phyloP scores from a whole-genome alignment of 2,113 vertebrate species.

The Mesembrinibis cayennensis region DNA sequence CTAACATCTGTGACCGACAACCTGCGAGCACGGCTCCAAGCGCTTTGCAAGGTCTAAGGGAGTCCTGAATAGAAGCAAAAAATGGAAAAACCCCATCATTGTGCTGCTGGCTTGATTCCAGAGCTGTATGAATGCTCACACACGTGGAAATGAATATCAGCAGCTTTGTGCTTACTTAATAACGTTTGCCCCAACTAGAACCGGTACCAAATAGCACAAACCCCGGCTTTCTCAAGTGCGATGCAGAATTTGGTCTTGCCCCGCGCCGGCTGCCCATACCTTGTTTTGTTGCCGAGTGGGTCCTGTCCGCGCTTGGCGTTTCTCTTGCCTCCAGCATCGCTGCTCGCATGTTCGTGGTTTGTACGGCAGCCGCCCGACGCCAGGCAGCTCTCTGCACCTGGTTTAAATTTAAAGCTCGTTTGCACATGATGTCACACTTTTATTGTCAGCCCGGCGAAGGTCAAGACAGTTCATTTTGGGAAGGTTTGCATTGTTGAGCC shows the following conservation, averaged over 20 bases:
- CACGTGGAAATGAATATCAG: accelerated
- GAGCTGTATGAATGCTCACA: not conserved
- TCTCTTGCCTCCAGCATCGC: conserved; percentile 14
- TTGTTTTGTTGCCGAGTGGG: not conserved
- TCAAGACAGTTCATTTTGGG: conserved; percentile 72
- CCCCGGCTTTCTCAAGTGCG: not conserved
- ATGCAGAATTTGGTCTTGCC: conserved; percentile 1
- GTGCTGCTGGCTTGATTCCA: not conserved
- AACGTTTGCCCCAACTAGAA: not conserved
- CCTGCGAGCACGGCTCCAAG: not conserved
- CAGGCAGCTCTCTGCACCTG: conserved; percentile 73
- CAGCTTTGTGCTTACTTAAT: not conserved
- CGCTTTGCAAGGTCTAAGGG: not conserved
- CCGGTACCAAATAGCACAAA: not conserved
- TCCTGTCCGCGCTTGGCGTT: not conserved
- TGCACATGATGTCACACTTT: conserved; percentile 78
- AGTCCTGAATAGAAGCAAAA: not conserved
- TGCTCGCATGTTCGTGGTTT: conserved; percentile 48
- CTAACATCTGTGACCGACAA: not conserved
- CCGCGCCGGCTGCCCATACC: conserved; percentile 4
- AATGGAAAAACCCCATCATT: not conserved
- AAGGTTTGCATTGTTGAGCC: conserved; percentile 71
- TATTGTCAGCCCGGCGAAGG: conserved; percentile 74
- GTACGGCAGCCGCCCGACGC: conserved; percentile 50
- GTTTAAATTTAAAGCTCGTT: conserved; percentile 77